A percentile compares a stretch with the other conserved stretches of the same genome.
phyloP scores from a whole-genome alignment of 2,888 invertebrate species.

The Sceliomorpha sp. region DNA sequence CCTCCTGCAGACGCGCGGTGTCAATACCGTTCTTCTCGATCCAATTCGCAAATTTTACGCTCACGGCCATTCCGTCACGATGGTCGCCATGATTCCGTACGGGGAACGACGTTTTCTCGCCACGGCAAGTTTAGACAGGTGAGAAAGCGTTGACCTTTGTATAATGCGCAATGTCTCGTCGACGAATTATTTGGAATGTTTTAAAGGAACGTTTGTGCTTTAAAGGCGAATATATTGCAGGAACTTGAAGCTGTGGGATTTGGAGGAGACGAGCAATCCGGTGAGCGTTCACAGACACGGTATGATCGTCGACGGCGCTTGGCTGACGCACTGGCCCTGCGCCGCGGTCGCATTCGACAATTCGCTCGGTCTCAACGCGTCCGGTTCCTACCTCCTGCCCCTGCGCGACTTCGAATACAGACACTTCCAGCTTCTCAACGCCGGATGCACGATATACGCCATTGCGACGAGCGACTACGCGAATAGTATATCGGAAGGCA shows the following conservation, averaged over 20 bases:
- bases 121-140: conserved; percentile 85
- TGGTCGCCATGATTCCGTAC: conserved; percentile 79
- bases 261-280: conserved; percentile 80
- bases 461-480: conserved; percentile 81
- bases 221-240: conserved; percentile 84
- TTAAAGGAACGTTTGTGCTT: neutral
- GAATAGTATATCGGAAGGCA: conserved; percentile 81
- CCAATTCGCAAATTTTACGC: conserved; percentile 84
- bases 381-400: conserved; percentile 73
- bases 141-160: too few relatives aligned
- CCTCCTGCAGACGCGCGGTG: conserved; percentile 79
- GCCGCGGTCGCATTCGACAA: conserved; percentile 80
- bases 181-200: too few relatives aligned
- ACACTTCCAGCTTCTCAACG: conserved; percentile 73
- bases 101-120: conserved; percentile 85
- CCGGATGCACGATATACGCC: conserved; percentile 78
- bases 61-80: conserved; percentile 82
- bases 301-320: conserved; percentile 81
- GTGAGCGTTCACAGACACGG: conserved; percentile 77
- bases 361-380: conserved; percentile 73
- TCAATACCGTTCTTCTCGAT: conserved; percentile 81
- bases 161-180: too few relatives aligned
- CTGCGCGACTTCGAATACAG: conserved; percentile 75
- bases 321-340: conserved; percentile 82
- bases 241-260: conserved; percentile 86